phyloP scores from a whole-genome alignment of 2,888 invertebrate species.

The Caenorhabditis panamensis region DNA sequence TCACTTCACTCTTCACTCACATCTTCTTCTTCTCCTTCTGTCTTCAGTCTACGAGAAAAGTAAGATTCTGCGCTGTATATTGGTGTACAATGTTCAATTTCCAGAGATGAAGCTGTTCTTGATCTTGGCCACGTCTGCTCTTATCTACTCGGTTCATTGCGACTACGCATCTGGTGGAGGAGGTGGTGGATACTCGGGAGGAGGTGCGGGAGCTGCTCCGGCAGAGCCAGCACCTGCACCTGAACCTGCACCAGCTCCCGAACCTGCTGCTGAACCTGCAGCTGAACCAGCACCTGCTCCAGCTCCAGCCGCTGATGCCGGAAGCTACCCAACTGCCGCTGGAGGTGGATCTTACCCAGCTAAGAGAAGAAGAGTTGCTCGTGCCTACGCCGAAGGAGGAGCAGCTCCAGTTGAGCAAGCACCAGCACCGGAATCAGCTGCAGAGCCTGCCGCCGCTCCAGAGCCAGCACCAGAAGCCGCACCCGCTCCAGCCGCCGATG shows the following conservation, averaged over 20 bases:
- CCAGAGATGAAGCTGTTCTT: slow-evolving; percentile 36
- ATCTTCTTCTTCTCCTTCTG: background rate
- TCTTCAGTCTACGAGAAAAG: background rate
- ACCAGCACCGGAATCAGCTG: too few species aligned
- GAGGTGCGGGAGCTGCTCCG: slow-evolving; percentile 3
- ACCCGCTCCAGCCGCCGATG: too few species aligned
- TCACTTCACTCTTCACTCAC: background rate
- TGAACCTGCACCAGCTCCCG: slow-evolving; percentile 8
- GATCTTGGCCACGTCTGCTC: slow-evolving; percentile 6
- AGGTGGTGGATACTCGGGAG: slow-evolving; percentile 15
- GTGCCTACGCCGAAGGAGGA: too few species aligned
- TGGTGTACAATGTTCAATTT: too few species aligned
- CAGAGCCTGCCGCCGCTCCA: too few species aligned
- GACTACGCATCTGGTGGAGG: slow-evolving; percentile 6
- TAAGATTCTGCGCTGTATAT: background rate
- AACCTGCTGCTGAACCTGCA: background rate
- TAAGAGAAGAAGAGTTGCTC: too few species aligned
- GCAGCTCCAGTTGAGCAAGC: too few species aligned
- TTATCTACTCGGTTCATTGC: background rate
- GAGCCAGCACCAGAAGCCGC: too few species aligned
- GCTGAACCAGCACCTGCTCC: background rate
- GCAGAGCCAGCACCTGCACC: slow-evolving; percentile 9
- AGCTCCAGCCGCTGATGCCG: slow-evolving; percentile 5
- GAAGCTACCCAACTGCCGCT: too few species aligned
- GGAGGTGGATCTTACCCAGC: too few species aligned